Evolutionary conservation across 2,797 vertebrate species (phyloP), one percentile per base, ranked within the genome.

Genomic region (Leptodactylus fallax): DNA sequence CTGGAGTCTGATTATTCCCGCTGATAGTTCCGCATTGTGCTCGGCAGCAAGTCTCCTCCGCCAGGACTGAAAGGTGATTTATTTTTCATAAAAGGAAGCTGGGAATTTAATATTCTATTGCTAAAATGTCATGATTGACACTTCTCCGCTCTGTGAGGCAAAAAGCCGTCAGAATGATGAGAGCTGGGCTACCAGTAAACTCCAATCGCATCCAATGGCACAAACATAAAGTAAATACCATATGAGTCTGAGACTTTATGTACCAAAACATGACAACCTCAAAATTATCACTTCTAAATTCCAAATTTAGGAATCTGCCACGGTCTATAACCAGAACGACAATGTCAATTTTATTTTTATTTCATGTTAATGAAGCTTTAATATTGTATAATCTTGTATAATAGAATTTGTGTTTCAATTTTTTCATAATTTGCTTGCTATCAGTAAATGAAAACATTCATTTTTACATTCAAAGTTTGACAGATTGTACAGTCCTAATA

Each of bases 61-160:
- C 36, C 63, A 49, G 47, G 55, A 72, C 61, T 61, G 79, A 88
- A 85, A 72, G 77, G 81, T 88, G 79, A 84, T 84, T 80, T 58
- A 63, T 63, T 84, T 84, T 83, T 67, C 25, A 67, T 58, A 51
- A 60, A 58, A 81, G 9, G 19, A 79, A 49, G 71, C n/a, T 21
- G n/a, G 47, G 16, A 55, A 83, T 87, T 83, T 83, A 78, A 78
- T 87, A 83, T 65, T 83, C 25, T 61, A 23, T 23, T 49, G 45
- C 45, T 9, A 78, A 69, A 36, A 21, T 36, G 21, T 51, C 9
- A 13, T 83, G 86, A 87, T 69, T 79, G 78, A 79, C 78, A 45
- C 27, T 19, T 79, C 78, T 58, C 74, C 14, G 49, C 49, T 77
- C 74, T 21, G 6, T 12, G 21, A 23, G 74, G 74, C 49, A 53